phyloP scores from a whole-genome alignment of 2,888 invertebrate species.

The Chelonus formosanus region DNA sequence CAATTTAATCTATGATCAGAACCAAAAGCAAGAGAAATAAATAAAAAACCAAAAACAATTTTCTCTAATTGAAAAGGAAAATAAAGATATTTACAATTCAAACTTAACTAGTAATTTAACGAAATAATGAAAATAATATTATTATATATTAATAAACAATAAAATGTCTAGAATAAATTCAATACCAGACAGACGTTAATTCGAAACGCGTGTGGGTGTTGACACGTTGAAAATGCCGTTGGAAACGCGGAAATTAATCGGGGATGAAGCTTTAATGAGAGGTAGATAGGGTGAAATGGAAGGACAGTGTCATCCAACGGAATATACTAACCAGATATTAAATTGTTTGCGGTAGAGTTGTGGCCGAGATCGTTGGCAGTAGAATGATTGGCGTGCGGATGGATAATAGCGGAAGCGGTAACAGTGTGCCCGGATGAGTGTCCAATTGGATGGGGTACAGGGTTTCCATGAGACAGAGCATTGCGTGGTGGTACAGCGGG shows the following conservation, averaged over 20 bases:
- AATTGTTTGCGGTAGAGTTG: slow-evolving; percentile 55
- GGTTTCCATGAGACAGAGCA: slow-evolving; percentile 47
- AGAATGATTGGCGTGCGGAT: slow-evolving; percentile 60
- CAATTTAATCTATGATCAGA: no score
- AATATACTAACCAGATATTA: slow-evolving; percentile 57
- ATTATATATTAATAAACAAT: no score
- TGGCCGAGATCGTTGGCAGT: slow-evolving; percentile 53
- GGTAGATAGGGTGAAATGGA: slow-evolving; percentile 37
- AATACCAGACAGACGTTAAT: neutral
- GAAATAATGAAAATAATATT: no score
- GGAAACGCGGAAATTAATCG: slow-evolving; percentile 36
- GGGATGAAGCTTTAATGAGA: slow-evolving; percentile 40
- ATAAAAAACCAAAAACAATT: no score
- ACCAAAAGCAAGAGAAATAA: no score
- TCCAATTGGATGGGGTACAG: slow-evolving; percentile 52
- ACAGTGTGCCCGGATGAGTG: slow-evolving; percentile 58
- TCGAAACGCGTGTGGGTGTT: neutral
- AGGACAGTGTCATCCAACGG: slow-evolving; percentile 25
- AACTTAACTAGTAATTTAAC: no score
- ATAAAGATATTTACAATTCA: no score
- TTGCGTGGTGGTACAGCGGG: slow-evolving; percentile 62
- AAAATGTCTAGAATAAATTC: neutral
- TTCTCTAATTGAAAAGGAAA: no score
- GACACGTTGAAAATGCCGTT: slow-evolving; percentile 28
- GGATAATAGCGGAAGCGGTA: slow-evolving; percentile 61